These are phyloP conservation scores for Chalcosyrphus nemorum DNA, from an alignment of 2,888 invertebrate species.

Conservation along the genomic window DNA sequence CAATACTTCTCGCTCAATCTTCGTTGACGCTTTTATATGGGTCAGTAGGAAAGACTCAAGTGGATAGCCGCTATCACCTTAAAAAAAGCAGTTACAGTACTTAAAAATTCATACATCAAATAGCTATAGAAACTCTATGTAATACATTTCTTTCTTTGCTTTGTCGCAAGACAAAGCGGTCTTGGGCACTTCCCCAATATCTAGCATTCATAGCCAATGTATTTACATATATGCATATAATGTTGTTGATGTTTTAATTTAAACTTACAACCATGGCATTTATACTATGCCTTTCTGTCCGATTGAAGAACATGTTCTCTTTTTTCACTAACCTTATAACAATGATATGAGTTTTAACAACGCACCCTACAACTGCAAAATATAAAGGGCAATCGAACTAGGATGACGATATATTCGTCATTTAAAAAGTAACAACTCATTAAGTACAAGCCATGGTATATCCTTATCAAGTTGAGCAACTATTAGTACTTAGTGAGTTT, in stretches of 20 bases:
- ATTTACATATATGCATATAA: not conserved
- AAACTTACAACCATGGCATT: constrained; percentile 8
- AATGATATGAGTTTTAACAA: too few relatives aligned
- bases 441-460: too few relatives aligned
- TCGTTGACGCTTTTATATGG: not conserved
- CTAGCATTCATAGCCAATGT: constrained; percentile 14
- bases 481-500: too few relatives aligned
- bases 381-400: too few relatives aligned
- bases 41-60: constrained; percentile 5
- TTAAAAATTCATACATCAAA: not conserved
- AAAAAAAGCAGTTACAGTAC: not conserved
- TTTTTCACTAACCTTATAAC: not conserved
- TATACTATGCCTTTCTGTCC: constrained; percentile 5
- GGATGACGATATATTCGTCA: too few relatives aligned
- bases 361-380: too few relatives aligned
- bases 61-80: not conserved
- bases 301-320: constrained; percentile 6
- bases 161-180: constrained; percentile 9
- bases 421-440: too few relatives aligned
- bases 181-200: constrained; percentile 17
- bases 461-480: too few relatives aligned
- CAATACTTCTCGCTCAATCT: not conserved
- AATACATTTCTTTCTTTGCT: not conserved
- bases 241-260: not conserved
- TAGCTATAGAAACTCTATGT: not conserved